phyloP scores from a whole-genome alignment of 2,797 vertebrate genomes.

The Garrulus glandarius region DNA sequence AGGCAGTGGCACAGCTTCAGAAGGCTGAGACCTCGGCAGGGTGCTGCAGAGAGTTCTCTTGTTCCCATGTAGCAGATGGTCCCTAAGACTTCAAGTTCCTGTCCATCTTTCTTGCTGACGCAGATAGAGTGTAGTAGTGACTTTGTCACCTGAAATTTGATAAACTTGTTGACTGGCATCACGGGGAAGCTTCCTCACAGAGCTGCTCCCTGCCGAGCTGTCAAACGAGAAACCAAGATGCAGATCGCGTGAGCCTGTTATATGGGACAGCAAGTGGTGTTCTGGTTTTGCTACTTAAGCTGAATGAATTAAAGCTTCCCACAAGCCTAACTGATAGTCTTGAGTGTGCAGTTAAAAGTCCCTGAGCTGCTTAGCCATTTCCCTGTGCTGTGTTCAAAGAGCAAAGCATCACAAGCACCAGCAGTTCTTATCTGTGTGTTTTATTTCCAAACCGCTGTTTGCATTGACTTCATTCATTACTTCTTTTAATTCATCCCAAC shows the following conservation, averaged over 20 bases:
- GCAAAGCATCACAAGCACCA: constrained; percentile 27
- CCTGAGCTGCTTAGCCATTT: constrained; percentile 34
- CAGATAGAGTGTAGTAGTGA: constrained; percentile 2
- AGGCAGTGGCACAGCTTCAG: background rate
- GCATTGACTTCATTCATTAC: constrained; percentile 51
- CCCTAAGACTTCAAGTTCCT: background rate
- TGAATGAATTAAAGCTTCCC: background rate
- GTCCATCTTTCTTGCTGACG: background rate
- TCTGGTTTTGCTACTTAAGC: background rate
- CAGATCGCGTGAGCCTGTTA: background rate
- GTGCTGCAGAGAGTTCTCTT: background rate
- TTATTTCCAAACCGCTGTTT: constrained; percentile 45
- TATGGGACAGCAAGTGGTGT: background rate
- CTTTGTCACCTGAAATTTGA: constrained; percentile 28
- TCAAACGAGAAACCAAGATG: background rate
- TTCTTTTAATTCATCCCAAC: constrained; percentile 30
- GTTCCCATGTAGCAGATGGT: constrained; percentile 18
- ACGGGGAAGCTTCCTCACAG: background rate
- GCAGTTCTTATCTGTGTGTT: constrained; percentile 60
- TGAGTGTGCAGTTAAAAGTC: constrained; percentile 34
- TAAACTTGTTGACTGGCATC: background rate
- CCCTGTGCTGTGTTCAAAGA: constrained; percentile 51
- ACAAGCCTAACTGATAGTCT: background rate
- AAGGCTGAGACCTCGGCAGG: background rate
- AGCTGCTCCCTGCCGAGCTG: background rate